Evolutionary conservation across 2,113 vertebrate genomes (phyloP).

Genomic region (Vidua chalybeata): DNA sequence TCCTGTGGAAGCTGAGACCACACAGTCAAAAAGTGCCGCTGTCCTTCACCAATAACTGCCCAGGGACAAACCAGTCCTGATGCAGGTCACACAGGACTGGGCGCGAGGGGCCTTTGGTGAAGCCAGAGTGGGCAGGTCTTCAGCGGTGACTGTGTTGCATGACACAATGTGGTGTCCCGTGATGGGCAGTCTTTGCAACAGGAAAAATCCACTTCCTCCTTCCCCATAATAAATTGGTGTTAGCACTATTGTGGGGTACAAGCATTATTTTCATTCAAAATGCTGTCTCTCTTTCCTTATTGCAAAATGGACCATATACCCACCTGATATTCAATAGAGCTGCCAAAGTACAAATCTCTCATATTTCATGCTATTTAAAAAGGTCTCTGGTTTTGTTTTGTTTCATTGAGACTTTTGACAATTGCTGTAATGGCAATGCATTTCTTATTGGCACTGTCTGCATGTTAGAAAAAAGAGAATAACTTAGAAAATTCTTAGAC

Average conservation of each 20-base stretch:
- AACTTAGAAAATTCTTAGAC: not conserved
- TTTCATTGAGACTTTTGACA: not conserved
- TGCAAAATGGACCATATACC: not conserved
- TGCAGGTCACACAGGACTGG: not conserved
- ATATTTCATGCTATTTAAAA: not conserved
- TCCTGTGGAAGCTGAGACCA: accelerated
- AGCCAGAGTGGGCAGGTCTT: not conserved
- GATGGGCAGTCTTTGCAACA: not conserved
- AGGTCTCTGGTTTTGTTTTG: not conserved
- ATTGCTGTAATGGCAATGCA: accelerated
- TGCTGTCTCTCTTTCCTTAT: not conserved
- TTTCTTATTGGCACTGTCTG: not conserved
- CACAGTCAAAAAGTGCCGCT: not conserved
- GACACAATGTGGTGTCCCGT: not conserved
- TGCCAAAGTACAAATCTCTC: not conserved
- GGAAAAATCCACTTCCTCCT: not conserved
- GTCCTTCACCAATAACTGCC: accelerated
- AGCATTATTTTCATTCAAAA: not conserved
- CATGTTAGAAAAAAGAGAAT: not conserved
- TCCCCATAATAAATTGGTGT: not conserved
- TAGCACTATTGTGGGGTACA: not conserved
- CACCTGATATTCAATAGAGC: accelerated
- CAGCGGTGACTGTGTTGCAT: not conserved
- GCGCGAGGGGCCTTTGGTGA: accelerated
- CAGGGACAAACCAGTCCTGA: accelerated